Evolutionary conservation across 2,113 vertebrate species (phyloP).

Genomic region (Erpornis zantholeuca): DNA sequence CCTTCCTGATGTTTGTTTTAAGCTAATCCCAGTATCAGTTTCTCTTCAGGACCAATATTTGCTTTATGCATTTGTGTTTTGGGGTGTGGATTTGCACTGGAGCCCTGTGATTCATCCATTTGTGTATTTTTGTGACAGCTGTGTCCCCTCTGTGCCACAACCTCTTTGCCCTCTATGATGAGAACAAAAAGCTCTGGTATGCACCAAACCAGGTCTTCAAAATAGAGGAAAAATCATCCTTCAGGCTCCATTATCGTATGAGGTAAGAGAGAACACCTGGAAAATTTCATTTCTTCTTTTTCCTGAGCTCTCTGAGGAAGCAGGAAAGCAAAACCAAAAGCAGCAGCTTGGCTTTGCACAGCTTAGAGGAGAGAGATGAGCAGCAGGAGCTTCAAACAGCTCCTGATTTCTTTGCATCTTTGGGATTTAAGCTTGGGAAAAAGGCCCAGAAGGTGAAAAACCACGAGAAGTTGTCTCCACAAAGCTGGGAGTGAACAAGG

Average conservation of each 20-base stretch:
- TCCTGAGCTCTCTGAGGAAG: not conserved
- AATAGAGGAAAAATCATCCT: constrained; percentile 80
- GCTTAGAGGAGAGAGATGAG: not conserved
- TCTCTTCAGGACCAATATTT: not conserved
- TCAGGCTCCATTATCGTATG: constrained; percentile 91
- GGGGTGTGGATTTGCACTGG: accelerated
- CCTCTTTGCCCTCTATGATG: constrained; percentile 89
- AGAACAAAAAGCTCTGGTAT: constrained; percentile 83
- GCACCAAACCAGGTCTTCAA: constrained; percentile 88
- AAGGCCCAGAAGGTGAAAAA: not conserved
- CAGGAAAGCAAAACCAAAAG: not conserved
- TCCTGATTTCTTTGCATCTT: not conserved
- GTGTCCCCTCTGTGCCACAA: constrained; percentile 96
- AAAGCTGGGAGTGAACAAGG: not conserved
- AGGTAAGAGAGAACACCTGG: constrained; percentile 74
- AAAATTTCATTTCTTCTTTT: not conserved
- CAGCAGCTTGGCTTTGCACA: not conserved
- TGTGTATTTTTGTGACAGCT: constrained; percentile 62
- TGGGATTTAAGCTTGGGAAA: not conserved
- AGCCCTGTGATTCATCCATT: not conserved
- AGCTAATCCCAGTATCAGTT: not conserved
- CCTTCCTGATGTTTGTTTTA: not conserved
- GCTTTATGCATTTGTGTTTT: not conserved
- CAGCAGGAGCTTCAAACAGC: not conserved
- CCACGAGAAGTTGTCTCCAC: not conserved